Base-by-base conservation (phyloP, 2,113 vertebrate genomes). In the Picathartes gymnocephalus region DNA sequence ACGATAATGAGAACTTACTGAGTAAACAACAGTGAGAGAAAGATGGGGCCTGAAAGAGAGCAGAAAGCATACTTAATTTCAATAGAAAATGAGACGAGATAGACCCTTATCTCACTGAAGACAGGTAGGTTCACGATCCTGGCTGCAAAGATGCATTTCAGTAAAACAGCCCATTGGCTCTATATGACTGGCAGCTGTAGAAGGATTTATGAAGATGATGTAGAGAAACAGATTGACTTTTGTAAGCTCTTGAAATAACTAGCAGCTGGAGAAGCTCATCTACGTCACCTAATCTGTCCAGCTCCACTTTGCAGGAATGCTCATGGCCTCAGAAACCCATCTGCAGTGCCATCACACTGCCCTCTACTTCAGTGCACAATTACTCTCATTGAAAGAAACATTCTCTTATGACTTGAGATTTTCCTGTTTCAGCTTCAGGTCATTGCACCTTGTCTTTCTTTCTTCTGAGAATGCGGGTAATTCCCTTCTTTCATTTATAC, bases 401-500 rank as follows among this genome's bases (percentile, higher is more conserved):
- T 39, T 23, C 62, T 58, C 31, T 44, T 65, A 87, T 28, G 37
- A 62, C 33, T 85, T 8, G 10, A 83, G 39, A 88, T 85, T 93
- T 87, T 94, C 50, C 50, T 57, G 13, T 65, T 95, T 80, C 82
- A 90, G 95, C 91, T 94, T 94, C 85, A 95, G 90, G 94, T 74
- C 91, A 77, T 19, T 73, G 91, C 68, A 92, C 90, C 68, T 90
- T 85, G 81, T 77, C 74, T 76, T 77, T 57, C 66, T 42, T 91
- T 90, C 95, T 95, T 93, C 81, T 58, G 79, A 95, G 70, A 86
- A 92, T 44, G 90, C 11, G 27, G 64, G 39, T 66, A 97, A 96
- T 95, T 96, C 90, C 96, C 93, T 90, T 86, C 42, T 79, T 96
- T 97, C 93, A 95, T 97, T 95, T 94, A 70, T 40, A 91, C 21